Evolutionary conservation across 2,888 invertebrate genomes (phyloP).

Genomic region (Nemapogon koenigi): DNA sequence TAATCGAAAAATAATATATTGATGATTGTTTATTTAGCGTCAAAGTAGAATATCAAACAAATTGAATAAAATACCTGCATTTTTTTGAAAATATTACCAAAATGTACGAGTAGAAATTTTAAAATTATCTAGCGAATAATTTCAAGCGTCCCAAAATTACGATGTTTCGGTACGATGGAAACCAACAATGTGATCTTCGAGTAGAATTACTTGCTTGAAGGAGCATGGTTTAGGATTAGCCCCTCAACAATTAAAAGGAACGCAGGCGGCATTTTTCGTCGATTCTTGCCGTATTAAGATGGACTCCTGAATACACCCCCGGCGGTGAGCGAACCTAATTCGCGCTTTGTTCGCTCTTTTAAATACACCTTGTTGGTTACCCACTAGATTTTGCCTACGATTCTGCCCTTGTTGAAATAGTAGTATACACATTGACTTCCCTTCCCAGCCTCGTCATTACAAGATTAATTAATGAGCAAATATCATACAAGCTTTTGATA

Average conservation of each 20-base stretch:
- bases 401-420: too few species aligned
- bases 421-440: too few species aligned
- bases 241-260: constrained; percentile 37
- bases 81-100: not conserved
- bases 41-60: not conserved
- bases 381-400: too few species aligned
- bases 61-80: not conserved
- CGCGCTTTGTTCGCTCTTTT: too few species aligned
- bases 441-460: too few species aligned
- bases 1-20: too few species aligned
- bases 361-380: too few species aligned
- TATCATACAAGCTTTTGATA: too few species aligned
- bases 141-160: not conserved
- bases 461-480: too few species aligned
- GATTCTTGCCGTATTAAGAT: constrained; percentile 24
- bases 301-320: constrained; percentile 28
- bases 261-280: constrained; percentile 26
- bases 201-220: constrained; percentile 46
- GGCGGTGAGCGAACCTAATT: constrained; percentile 22
- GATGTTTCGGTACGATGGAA: not conserved
- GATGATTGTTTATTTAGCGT: constrained; percentile 3
- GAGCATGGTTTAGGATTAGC: constrained; percentile 35
- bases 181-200: constrained; percentile 38
- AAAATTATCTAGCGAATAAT: not conserved
- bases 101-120: not conserved